Conservation (phyloP, 2,888 invertebrate genomes). For the Melinaea marsaeus region DNA sequence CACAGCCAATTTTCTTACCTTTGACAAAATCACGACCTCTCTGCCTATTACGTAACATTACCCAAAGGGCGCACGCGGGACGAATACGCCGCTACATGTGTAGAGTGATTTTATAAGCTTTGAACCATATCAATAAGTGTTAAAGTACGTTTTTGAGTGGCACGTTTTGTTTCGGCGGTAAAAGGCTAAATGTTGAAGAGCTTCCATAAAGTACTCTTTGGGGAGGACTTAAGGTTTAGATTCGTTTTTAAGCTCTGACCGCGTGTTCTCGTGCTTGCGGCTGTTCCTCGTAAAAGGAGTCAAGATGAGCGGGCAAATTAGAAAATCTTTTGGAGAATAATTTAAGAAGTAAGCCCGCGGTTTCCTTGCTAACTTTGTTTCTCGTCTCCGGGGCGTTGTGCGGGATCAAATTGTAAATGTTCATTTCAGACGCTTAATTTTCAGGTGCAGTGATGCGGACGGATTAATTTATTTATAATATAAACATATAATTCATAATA, state of each 20-base stretch:
- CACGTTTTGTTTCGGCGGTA: constrained; percentile 34
- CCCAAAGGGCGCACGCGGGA: constrained; percentile 71
- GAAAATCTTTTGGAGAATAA: constrained; percentile 76
- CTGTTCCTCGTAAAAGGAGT: constrained; percentile 51
- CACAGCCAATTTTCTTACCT: constrained; percentile 77
- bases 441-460: constrained; percentile 45
- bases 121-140: constrained; percentile 59
- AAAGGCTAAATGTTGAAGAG: constrained; percentile 43
- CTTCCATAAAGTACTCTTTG: constrained; percentile 55
- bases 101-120: constrained; percentile 45
- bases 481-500: not conserved
- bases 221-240: constrained; percentile 58
- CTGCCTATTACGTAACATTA: constrained; percentile 75
- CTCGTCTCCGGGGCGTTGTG: constrained; percentile 40
- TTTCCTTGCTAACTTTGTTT: constrained; percentile 59
- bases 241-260: constrained; percentile 49
- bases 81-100: constrained; percentile 59
- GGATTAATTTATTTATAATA: constrained; percentile 12
- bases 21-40: constrained; percentile 74
- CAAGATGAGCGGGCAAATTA: constrained; percentile 70
- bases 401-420: constrained; percentile 46
- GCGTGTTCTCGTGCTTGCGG: constrained; percentile 54
- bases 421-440: constrained; percentile 52
- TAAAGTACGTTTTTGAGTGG: constrained; percentile 59
- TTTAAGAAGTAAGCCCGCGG: constrained; percentile 64